phyloP scores from a whole-genome alignment of 2,888 invertebrate genomes.

The Falcaria lacertinaria region DNA sequence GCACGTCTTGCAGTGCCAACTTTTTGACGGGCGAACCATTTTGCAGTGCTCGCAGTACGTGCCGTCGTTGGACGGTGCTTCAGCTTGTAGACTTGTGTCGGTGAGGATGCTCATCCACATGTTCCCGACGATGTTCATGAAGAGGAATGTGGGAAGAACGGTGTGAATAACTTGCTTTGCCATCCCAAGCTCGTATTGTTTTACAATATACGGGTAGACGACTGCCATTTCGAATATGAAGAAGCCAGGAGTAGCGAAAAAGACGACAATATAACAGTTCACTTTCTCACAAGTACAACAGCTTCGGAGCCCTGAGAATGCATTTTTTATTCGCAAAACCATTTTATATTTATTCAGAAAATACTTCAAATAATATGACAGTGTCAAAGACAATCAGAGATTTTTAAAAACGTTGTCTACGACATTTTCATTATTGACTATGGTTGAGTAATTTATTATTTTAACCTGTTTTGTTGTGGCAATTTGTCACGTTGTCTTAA shows the following conservation, averaged over 20 bases:
- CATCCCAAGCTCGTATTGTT: conserved; percentile 27
- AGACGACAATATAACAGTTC: conserved; percentile 28
- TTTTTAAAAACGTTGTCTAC: too few species aligned
- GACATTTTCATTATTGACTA: too few species aligned
- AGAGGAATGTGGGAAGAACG: conserved; percentile 34
- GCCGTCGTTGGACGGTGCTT: conserved; percentile 17
- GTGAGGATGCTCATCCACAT: conserved; percentile 43
- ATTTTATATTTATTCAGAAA: not conserved
- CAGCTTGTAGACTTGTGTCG: conserved; percentile 39
- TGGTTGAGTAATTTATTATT: too few species aligned
- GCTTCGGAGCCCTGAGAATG: not conserved
- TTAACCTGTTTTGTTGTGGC: too few species aligned
- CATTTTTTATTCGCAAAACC: not conserved
- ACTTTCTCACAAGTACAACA: conserved; percentile 22
- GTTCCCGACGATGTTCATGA: conserved; percentile 53
- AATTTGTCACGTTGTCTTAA: too few species aligned
- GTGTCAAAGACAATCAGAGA: too few species aligned
- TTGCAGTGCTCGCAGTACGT: conserved; percentile 87
- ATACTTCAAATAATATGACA: too few species aligned
- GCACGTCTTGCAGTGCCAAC: conserved; percentile 92
- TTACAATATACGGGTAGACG: conserved; percentile 38
- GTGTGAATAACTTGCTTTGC: conserved; percentile 34
- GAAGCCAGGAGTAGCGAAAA: conserved; percentile 41
- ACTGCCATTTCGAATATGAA: conserved; percentile 45
- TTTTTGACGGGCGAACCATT: conserved; percentile 83